A percentile compares a stretch with the other conserved stretches of the same genome.
Conservation (phyloP, 1,140 invertebrate species). For the Bathynomus jamesi region DNA sequence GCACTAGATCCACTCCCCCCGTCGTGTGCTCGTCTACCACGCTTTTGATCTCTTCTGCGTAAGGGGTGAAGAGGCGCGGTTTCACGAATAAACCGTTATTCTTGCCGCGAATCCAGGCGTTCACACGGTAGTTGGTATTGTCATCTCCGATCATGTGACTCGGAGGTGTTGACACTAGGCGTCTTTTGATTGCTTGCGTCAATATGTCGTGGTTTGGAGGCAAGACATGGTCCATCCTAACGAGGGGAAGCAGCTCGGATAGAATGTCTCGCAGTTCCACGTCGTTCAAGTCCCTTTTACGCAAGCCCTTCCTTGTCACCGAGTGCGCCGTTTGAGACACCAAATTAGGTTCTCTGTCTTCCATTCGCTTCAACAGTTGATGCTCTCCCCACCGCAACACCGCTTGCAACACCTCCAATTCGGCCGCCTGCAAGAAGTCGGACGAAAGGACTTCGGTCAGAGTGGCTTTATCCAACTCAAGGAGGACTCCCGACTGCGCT, state of each 20-base stretch:
- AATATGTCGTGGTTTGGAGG: conserved; percentile 76
- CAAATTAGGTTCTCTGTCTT: conserved; percentile 83
- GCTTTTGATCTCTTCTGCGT: conserved; percentile 86
- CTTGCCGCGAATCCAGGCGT: conserved; percentile 72
- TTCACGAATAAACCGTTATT: conserved; percentile 73
- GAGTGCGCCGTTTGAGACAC: conserved; percentile 85
- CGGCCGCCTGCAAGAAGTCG: conserved; percentile 83
- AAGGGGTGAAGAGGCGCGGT: conserved; percentile 83
- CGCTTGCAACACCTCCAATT: conserved; percentile 76
- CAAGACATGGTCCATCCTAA: conserved; percentile 80
- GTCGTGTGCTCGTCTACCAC: conserved; percentile 69
- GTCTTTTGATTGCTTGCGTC: conserved; percentile 64
- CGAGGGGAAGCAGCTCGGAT: conserved; percentile 67
- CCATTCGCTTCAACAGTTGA: conserved; percentile 68
- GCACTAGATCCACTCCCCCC: conserved; percentile 65
- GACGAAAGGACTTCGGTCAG: conserved; percentile 71
- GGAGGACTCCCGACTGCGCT: conserved; percentile 53
- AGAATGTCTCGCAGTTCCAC: conserved; percentile 77
- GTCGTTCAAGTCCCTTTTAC: conserved; percentile 60
- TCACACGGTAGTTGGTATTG: conserved; percentile 55
- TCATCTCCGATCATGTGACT: conserved; percentile 72
- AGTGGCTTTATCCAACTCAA: conserved; percentile 70
- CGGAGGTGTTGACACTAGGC: conserved; percentile 73
- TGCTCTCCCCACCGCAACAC: conserved; percentile 87
- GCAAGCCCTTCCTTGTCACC: conserved; percentile 58